A percentile compares a stretch with the other conserved stretches of the same genome.
These are phyloP conservation scores for Camelus bactrianus DNA, from an alignment of 2,113 vertebrate genomes.

Conservation along the genomic window DNA sequence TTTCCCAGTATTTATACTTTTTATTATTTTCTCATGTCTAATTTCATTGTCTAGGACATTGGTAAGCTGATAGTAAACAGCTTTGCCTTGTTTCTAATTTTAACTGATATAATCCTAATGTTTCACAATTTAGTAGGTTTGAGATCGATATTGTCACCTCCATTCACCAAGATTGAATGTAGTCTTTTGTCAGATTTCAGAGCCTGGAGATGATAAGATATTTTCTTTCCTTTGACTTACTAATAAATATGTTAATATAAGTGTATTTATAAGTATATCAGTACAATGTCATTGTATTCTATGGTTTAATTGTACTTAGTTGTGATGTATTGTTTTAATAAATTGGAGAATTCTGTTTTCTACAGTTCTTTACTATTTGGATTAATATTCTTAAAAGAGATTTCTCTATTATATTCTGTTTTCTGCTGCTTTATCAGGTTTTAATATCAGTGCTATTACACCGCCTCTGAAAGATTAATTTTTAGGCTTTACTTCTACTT, in stretches of 20 bases:
- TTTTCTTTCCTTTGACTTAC: not conserved
- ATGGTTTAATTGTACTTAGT: not conserved
- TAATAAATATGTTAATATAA: not conserved
- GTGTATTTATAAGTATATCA: not conserved
- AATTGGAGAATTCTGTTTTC: not conserved
- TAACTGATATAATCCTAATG: not conserved
- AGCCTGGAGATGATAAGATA: not conserved
- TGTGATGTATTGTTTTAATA: not conserved
- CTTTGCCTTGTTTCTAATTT: not conserved
- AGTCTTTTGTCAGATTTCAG: not conserved
- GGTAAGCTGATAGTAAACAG: not conserved
- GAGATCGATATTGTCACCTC: not conserved
- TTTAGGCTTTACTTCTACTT: not conserved
- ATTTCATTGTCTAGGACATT: not conserved
- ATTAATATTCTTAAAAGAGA: not conserved
- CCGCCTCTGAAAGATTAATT: slow-evolving; percentile 24
- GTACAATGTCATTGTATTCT: not conserved
- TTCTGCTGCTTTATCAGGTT: not conserved
- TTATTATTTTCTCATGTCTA: not conserved
- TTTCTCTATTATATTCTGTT: not conserved
- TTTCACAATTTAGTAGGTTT: not conserved
- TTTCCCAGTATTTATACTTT: not conserved
- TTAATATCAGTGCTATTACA: not conserved
- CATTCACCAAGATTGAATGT: not conserved
- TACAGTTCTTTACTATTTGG: not conserved